Base-by-base conservation (phyloP, 37 sponge, comb jelly and placozoan genomes). In the Eunapius fragilis region DNA sequence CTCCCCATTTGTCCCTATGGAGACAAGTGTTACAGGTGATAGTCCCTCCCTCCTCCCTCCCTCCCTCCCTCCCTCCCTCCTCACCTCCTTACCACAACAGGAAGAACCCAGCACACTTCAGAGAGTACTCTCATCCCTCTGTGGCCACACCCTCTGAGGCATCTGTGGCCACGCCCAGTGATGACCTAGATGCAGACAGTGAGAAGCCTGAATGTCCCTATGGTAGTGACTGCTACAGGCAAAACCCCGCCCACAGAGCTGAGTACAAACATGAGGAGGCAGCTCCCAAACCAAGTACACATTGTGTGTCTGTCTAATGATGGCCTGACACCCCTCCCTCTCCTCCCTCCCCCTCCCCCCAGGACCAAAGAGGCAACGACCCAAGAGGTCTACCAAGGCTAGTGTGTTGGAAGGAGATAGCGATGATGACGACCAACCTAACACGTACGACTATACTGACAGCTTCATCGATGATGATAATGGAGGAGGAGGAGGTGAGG, bases 61-160 rank as follows among this genome's bases (percentile, higher is more conserved):
- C 73, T 11, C 25, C 25, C 73, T 32, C 73, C 73, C 25, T 27
- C 73, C 27, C 30, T 32, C 24, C 79, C 25, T 12, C 0, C 79
- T 12, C 48, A 77, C 38, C n/a, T n/a, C n/a, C n/a, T n/a, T n/a
- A n/a, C n/a, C n/a, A 47, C 25, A 30, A 33, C 30, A 96, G 96
- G 79, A 96, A 94, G 79, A 96, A 96, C 70, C 96, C 96, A 27
- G 81, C 68, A 34, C 96, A 96, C 73, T 96, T 96, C 73, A 76
- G 87, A 67, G 95, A 96, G 49, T 96, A 80, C 84, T 89, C 94
- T 25, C 96, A 96, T 48, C 74, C 79, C 71, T 76, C 75, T 31
- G 50, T 81, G 36, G 68, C 79, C 24, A 58, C 24, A 22, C 35
- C 30, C 13, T 37, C 68, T 67, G 78, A 6, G 22, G 72, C 30